Conservation (phyloP, 1,140 invertebrate species). For the Drosophila ercepeae region DNA sequence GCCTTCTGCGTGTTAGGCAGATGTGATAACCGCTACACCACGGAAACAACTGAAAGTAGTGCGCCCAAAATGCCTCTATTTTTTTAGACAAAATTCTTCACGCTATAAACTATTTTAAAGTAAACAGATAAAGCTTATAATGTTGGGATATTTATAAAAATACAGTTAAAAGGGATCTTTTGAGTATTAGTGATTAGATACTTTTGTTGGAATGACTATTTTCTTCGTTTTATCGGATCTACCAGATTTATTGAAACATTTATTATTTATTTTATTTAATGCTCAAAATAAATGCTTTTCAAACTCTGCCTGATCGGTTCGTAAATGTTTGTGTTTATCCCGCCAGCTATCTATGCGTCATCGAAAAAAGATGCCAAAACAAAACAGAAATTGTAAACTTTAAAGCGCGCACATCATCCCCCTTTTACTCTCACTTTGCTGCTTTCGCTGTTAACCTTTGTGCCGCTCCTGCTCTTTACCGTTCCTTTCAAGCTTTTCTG, state of each 20-base stretch:
- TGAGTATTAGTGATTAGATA: not conserved
- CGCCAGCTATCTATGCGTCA: slow-evolving; percentile 19
- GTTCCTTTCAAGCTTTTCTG: slow-evolving; percentile 21
- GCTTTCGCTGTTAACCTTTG: slow-evolving; percentile 49
- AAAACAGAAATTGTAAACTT: slow-evolving; percentile 44
- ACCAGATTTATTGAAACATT: too few species aligned
- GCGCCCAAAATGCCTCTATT: slow-evolving; percentile 2
- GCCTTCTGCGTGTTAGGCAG: slow-evolving; percentile 84
- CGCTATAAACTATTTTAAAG: slow-evolving; percentile 24
- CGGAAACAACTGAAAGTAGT: slow-evolving; percentile 62
- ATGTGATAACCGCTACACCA: slow-evolving; percentile 84
- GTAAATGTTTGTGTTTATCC: not conserved
- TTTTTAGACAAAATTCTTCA: not conserved
- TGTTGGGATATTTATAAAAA: not conserved
- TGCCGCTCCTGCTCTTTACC: slow-evolving; percentile 23
- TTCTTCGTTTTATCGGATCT: too few species aligned
- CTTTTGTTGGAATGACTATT: too few species aligned
- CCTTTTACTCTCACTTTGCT: slow-evolving; percentile 46
- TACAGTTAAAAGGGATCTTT: not conserved
- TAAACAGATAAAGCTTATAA: not conserved
- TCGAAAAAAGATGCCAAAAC: slow-evolving; percentile 39
- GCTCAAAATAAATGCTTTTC: not conserved
- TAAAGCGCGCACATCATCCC: slow-evolving; percentile 18
- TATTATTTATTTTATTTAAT: slow-evolving; percentile 8
- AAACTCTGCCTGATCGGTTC: not conserved